These are phyloP conservation scores for Microtus ochrogaster DNA, from an alignment of 2,113 vertebrate species.

Conservation along the genomic window DNA sequence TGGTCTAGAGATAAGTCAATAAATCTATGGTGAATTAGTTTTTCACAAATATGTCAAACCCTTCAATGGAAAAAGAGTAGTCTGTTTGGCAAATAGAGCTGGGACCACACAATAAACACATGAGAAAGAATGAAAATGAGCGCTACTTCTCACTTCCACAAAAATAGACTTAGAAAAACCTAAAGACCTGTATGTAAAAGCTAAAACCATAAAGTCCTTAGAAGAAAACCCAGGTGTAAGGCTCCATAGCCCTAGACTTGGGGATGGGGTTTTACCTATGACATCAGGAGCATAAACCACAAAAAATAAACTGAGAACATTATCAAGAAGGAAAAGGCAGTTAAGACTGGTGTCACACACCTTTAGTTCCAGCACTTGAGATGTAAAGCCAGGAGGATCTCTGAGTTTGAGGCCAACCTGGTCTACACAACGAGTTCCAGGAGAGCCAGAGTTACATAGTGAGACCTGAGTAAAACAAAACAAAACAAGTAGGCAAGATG, in stretches of 20 bases:
- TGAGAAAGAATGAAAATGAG: background rate
- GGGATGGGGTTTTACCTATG: constrained; percentile 26
- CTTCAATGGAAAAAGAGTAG: background rate
- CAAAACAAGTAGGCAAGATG: background rate
- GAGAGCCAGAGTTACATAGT: background rate
- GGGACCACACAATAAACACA: background rate
- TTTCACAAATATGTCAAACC: background rate
- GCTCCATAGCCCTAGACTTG: background rate
- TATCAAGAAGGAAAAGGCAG: background rate
- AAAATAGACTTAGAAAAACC: constrained; percentile 16
- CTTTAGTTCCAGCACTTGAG: background rate
- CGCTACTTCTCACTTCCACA: background rate
- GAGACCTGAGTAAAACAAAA: background rate
- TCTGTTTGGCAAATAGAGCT: background rate
- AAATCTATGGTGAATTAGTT: background rate
- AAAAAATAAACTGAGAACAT: background rate
- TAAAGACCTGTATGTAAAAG: background rate
- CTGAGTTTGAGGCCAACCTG: background rate
- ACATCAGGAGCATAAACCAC: background rate
- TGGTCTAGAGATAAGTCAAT: background rate
- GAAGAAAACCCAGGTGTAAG: background rate
- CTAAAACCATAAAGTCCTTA: background rate
- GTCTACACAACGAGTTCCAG: background rate
- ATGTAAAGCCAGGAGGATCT: background rate
- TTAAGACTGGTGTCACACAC: background rate